A percentile compares a stretch with the other conserved stretches of the same genome.
Evolutionary conservation across 30 jellyfish, hydroid and myxozoan species (phyloP).

Genomic region (Hydra vulgaris): DNA sequence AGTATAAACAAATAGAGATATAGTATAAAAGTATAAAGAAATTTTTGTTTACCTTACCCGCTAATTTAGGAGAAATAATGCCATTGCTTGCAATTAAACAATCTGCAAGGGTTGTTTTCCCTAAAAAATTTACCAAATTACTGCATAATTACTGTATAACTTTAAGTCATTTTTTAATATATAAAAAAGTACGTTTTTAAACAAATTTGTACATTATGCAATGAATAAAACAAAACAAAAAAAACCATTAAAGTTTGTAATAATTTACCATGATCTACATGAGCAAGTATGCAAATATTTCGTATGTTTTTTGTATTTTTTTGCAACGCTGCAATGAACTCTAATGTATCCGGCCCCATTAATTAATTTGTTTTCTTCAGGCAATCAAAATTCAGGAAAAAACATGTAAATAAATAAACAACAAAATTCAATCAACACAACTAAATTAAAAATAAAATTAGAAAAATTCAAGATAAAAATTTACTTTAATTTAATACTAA

Average conservation of each 20-base stretch:
- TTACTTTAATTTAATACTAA: too few relatives aligned
- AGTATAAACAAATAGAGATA: background rate
- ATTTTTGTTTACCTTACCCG: conserved; percentile 79
- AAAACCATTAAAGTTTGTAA: too few relatives aligned
- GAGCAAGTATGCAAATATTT: conserved; percentile 96
- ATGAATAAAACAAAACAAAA: background rate
- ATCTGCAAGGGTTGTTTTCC: conserved; percentile 97
- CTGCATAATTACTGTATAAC: background rate
- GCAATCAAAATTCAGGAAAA: too few relatives aligned
- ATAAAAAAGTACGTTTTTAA: background rate
- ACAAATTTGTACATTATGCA: background rate
- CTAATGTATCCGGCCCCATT: conserved; percentile 55
- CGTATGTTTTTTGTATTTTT: conserved; percentile 64
- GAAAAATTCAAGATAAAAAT: too few relatives aligned
- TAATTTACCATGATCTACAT: conserved; percentile 95
- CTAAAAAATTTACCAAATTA: conserved; percentile 21
- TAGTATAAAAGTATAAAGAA: background rate
- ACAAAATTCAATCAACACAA: too few relatives aligned
- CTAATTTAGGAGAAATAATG: conserved; percentile 78
- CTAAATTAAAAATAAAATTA: too few relatives aligned
- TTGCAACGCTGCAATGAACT: conserved; percentile 48
- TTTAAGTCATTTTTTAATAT: too few relatives aligned
- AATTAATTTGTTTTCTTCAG: background rate
- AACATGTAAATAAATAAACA: too few relatives aligned
- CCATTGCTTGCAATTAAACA: conserved; percentile 95